Conservation (phyloP, 92 coral and sea anemone genomes). For the Zoanthus gigantus region DNA sequence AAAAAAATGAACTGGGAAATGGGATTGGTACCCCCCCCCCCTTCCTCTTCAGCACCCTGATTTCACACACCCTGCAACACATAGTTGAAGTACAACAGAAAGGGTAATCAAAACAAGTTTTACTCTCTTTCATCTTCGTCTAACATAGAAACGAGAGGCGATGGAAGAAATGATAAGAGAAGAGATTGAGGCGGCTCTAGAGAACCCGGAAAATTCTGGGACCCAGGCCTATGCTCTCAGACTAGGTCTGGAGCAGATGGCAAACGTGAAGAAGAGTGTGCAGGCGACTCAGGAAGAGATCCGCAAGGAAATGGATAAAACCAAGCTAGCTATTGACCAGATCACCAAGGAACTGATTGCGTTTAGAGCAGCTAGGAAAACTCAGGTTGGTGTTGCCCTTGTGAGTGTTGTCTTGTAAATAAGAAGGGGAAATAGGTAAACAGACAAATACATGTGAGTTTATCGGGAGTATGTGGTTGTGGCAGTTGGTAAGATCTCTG, state of each 20-base stretch:
- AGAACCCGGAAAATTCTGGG: slow-evolving; percentile 89
- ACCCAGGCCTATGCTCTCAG: slow-evolving; percentile 89
- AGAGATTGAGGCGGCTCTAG: slow-evolving; percentile 93
- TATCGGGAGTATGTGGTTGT: no score
- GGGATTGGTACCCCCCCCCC: no score
- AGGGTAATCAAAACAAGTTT: neutral
- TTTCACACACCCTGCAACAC: no score
- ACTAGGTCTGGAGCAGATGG: slow-evolving; percentile 92
- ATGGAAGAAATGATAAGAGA: slow-evolving; percentile 94
- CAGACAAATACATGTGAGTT: no score
- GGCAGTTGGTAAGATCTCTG: no score
- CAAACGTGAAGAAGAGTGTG: slow-evolving; percentile 78
- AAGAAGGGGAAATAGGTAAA: no score
- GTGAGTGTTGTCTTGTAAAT: neutral
- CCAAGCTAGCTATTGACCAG: slow-evolving; percentile 80
- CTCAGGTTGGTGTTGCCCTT: slow-evolving; percentile 77
- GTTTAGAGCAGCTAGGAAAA: slow-evolving; percentile 88
- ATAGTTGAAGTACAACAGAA: neutral
- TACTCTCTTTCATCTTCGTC: neutral
- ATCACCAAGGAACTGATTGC: slow-evolving; percentile 81
- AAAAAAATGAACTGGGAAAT: no score
- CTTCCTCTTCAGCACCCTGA: no score
- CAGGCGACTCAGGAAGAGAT: slow-evolving; percentile 83
- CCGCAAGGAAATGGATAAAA: slow-evolving; percentile 83
- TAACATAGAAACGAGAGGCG: slow-evolving; percentile 67